A percentile compares a stretch with the other conserved stretches of the same genome.
Conservation (phyloP, 1,140 invertebrate genomes). For the Copidosoma floridanum region DNA sequence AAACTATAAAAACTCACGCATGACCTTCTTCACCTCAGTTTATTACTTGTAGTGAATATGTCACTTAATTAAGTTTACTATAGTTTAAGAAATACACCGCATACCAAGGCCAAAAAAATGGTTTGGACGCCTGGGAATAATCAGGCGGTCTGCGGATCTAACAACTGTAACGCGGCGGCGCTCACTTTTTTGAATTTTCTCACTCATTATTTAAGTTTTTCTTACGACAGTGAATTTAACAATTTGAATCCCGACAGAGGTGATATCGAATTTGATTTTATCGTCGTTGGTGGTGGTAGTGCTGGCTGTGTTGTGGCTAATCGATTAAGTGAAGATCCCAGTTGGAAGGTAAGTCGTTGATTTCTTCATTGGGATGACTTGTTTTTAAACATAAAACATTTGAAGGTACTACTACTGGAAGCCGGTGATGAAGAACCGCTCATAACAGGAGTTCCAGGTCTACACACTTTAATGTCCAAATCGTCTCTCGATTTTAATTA, state of each 20-base stretch:
- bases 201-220: background rate
- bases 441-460: background rate
- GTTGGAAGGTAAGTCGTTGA: constrained; percentile 1
- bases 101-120: too few species aligned
- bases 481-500: constrained; percentile 6
- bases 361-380: too few species aligned
- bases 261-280: background rate
- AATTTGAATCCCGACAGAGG: background rate
- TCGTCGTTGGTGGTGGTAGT: background rate
- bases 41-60: too few species aligned
- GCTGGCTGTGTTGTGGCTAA: too few species aligned
- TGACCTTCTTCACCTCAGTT: too few species aligned
- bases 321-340: background rate
- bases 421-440: constrained; percentile 16
- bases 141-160: background rate
- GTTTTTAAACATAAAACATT: too few species aligned
- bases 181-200: background rate
- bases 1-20: too few species aligned
- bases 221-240: background rate
- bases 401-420: constrained; percentile 9
- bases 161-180: background rate
- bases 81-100: too few species aligned
- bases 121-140: background rate
- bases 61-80: too few species aligned
- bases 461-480: constrained; percentile 18